Evolutionary conservation across 2,888 invertebrate genomes (phyloP).

Genomic region (Siphlonurus alternatus): DNA sequence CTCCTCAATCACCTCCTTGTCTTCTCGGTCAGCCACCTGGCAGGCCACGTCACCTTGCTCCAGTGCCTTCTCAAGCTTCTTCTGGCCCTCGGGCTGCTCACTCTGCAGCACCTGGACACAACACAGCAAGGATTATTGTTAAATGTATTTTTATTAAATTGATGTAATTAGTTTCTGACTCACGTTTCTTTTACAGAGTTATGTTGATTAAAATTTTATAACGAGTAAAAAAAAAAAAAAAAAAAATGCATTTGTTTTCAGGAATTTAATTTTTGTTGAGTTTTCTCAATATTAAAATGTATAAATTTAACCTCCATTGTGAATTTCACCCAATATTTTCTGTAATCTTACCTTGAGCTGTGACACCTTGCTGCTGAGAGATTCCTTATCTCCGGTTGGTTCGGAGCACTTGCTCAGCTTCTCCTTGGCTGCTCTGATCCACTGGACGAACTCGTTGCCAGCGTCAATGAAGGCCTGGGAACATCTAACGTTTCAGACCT

Average conservation of each 20-base stretch:
- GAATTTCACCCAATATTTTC: too few species aligned
- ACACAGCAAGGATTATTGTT: too few species aligned
- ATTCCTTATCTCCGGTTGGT: slow-evolving; percentile 82
- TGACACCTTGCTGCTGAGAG: slow-evolving; percentile 67
- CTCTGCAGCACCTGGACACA: slow-evolving; percentile 52
- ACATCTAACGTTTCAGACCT: neutral
- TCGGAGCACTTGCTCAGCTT: slow-evolving; percentile 80
- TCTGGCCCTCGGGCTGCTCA: slow-evolving; percentile 67
- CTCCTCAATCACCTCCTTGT: slow-evolving; percentile 79
- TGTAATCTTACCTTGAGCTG: slow-evolving; percentile 45
- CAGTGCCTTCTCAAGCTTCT: slow-evolving; percentile 64
- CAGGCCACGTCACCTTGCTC: slow-evolving; percentile 78
- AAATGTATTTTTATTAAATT: too few species aligned
- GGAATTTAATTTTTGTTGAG: neutral
- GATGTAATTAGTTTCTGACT: too few species aligned
- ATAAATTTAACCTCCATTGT: neutral
- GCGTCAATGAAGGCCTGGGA: slow-evolving; percentile 76
- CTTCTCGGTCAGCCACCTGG: slow-evolving; percentile 64
- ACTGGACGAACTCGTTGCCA: slow-evolving; percentile 79
- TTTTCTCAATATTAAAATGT: neutral
- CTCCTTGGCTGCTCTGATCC: slow-evolving; percentile 85
- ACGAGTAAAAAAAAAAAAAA: too few species aligned
- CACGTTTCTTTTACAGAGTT: too few species aligned
- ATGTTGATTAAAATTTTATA: too few species aligned
- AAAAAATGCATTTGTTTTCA: neutral